A percentile compares a stretch with the other conserved stretches of the same genome.
phyloP scores from a whole-genome alignment of 2,797 vertebrate species.

The Cossypha caffra region DNA sequence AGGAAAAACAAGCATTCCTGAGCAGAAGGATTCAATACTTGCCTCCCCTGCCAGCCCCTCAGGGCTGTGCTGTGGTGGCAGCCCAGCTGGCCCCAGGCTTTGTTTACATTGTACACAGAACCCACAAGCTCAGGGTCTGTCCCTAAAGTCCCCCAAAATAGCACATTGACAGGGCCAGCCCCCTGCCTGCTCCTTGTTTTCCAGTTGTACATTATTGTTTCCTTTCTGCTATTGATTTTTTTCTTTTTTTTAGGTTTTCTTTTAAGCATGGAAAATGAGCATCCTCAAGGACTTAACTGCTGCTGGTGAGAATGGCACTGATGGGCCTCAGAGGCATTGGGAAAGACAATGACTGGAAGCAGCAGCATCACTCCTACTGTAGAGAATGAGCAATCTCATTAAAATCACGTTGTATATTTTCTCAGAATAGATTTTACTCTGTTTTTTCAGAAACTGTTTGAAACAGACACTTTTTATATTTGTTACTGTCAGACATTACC shows the following conservation, averaged over 20 bases:
- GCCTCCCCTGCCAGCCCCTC: neutral
- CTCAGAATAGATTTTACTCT: conserved; percentile 11
- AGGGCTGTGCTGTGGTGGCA: neutral
- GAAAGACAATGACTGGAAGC: neutral
- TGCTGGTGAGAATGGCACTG: neutral
- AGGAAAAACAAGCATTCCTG: neutral
- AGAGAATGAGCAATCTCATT: neutral
- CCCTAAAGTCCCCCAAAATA: neutral
- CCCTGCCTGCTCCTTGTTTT: neutral
- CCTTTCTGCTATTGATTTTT: neutral
- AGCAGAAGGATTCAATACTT: neutral
- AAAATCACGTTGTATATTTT: neutral
- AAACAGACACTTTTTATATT: conserved; percentile 13
- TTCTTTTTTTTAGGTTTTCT: conserved; percentile 66
- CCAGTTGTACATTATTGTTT: neutral
- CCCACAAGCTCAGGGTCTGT: neutral
- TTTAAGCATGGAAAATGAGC: conserved; percentile 75
- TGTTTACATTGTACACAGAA: neutral
- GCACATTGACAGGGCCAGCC: neutral
- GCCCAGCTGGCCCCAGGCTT: neutral
- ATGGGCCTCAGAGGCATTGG: neutral
- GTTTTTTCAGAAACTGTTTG: neutral
- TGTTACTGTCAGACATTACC: neutral
- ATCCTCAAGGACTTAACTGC: neutral
- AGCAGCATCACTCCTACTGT: neutral